Conservation (phyloP, 2,888 invertebrate genomes). For the Linnaemya tessellans region DNA sequence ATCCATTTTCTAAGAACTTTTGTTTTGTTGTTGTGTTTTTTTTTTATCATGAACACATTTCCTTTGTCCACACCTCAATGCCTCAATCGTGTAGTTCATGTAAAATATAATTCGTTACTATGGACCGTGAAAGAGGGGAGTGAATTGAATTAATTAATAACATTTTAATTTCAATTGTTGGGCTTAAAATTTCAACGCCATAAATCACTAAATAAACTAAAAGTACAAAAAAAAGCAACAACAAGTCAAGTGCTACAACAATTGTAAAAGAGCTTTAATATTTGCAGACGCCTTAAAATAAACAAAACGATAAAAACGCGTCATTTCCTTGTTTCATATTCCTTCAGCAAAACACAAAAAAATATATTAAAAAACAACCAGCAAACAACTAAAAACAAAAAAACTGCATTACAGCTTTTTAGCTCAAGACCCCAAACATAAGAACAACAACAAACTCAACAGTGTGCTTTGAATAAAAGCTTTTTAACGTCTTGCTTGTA, state of each 20-base stretch:
- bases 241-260: not conserved
- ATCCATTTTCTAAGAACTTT: not conserved
- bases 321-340: conserved; percentile 61
- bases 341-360: not conserved
- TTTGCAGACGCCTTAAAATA: conserved; percentile 41
- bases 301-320: conserved; percentile 20
- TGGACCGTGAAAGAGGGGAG: not conserved
- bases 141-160: conserved; percentile 7
- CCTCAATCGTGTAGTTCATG: not conserved
- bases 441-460: conserved; percentile 24
- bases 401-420: conserved; percentile 50
- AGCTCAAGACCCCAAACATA: not conserved
- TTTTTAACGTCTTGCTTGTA: not conserved
- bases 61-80: conserved; percentile 2
- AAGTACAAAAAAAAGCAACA: conserved; percentile 5
- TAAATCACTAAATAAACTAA: conserved; percentile 8
- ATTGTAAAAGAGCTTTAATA: conserved; percentile 41
- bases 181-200: not conserved
- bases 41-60: conserved; percentile 14
- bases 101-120: not conserved
- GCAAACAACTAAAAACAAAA: not conserved
- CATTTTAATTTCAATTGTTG: not conserved
- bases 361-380: not conserved
- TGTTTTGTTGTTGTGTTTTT: too few relatives aligned
- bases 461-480: conserved; percentile 42